These are phyloP conservation scores for Heliopora coerulea DNA, from an alignment of 92 coral and sea anemone genomes.

Conservation along the genomic window DNA sequence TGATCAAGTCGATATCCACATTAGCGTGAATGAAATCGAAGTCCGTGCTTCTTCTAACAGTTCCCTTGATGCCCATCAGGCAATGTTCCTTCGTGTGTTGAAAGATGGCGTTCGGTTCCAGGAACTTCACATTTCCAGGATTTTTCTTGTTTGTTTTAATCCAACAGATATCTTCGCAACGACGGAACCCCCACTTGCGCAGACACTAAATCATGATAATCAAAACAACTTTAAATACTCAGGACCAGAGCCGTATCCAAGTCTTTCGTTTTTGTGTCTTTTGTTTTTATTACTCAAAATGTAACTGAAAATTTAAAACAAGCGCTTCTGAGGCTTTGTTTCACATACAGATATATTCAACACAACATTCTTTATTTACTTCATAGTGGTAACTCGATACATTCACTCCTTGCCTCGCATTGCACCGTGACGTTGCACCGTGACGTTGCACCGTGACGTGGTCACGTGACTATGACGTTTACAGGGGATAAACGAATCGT, in stretches of 20 bases:
- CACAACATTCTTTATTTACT: too few relatives aligned
- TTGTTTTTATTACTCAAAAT: too few relatives aligned
- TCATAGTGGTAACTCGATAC: too few relatives aligned
- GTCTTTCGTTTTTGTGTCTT: too few relatives aligned
- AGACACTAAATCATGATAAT: conserved; percentile 53
- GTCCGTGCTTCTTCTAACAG: conserved; percentile 92
- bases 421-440: too few relatives aligned
- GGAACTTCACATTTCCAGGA: conserved; percentile 94
- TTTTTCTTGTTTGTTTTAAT: conserved; percentile 95
- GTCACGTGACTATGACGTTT: too few relatives aligned
- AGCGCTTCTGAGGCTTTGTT: too few relatives aligned
- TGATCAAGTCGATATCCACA: conserved; percentile 93
- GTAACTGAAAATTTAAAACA: too few relatives aligned
- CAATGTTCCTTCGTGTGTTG: conserved; percentile 99
- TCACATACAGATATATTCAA: too few relatives aligned
- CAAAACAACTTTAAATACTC: background rate
- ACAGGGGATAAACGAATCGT: too few relatives aligned
- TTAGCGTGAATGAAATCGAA: conserved; percentile 98
- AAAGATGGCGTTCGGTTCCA: conserved; percentile 90
- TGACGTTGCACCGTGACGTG: too few relatives aligned
- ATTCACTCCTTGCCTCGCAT: too few relatives aligned
- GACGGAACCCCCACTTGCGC: conserved; percentile 96
- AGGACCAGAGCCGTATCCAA: background rate
- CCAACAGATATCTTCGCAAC: conserved; percentile 99
- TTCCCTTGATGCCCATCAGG: conserved; percentile 95